Percentiles rank a stretch among this genome's conserved stretches.
phyloP scores from a whole-genome alignment of 2,888 invertebrate genomes.

The Pristionchus japonicus region DNA sequence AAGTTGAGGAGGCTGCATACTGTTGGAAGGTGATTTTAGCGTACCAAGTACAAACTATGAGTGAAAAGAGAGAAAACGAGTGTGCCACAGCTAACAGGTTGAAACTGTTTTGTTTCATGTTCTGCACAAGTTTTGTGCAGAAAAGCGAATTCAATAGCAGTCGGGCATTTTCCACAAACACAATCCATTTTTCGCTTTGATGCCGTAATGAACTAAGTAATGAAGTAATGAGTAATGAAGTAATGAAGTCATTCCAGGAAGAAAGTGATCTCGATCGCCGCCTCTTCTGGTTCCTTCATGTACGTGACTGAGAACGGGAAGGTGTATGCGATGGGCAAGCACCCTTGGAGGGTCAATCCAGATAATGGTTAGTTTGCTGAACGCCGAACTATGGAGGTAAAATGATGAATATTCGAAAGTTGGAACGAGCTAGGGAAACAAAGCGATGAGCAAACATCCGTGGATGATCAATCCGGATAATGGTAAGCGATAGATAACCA shows the following conservation, averaged over 20 bases:
- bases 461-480: conserved; percentile 74
- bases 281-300: conserved; percentile 94
- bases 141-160: no score
- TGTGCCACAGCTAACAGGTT: no score
- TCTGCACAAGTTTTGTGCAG: no score
- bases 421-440: conserved; percentile 83
- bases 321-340: conserved; percentile 83
- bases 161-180: neutral
- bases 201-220: no score
- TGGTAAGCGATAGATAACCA: no score
- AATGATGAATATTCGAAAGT: no score
- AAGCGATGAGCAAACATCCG: conserved; percentile 82
- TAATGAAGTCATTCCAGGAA: conserved; percentile 49
- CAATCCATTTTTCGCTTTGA: no score
- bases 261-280: conserved; percentile 82
- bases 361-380: conserved; percentile 52
- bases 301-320: conserved; percentile 91
- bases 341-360: conserved; percentile 77
- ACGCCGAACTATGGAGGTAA: neutral
- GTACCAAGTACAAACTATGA: no score
- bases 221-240: neutral
- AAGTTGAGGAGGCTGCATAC: conserved; percentile 51
- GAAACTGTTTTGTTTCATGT: neutral
- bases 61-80: no score
- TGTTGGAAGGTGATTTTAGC: conserved; percentile 44